Evolutionary conservation across 1,140 invertebrate species (phyloP).

Genomic region (Venustaconcha ellipsiformis): DNA sequence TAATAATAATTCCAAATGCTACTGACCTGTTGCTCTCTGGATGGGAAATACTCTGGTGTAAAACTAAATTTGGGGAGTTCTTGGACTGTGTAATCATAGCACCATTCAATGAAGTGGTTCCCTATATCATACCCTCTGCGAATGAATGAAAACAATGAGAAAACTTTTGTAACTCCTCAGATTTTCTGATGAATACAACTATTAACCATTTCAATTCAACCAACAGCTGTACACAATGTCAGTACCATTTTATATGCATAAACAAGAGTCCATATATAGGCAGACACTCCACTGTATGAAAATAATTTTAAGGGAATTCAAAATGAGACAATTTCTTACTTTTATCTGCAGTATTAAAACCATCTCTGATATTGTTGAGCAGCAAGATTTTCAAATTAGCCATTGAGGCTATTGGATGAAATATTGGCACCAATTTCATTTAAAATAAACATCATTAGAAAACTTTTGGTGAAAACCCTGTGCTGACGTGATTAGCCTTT

Average conservation of each 20-base stretch:
- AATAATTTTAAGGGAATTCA: too few relatives aligned
- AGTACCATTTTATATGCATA: neutral
- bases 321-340: neutral
- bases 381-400: too few relatives aligned
- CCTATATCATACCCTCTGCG: slow-evolving; percentile 91
- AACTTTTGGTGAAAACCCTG: too few relatives aligned
- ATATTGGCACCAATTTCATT: too few relatives aligned
- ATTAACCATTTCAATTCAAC: neutral
- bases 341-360: neutral
- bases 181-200: neutral
- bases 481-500: too few relatives aligned
- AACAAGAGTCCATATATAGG: too few relatives aligned
- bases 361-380: too few relatives aligned
- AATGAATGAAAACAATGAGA: slow-evolving; percentile 10
- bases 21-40: slow-evolving; percentile 83
- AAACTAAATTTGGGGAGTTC: slow-evolving; percentile 85
- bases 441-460: too few relatives aligned
- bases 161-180: neutral
- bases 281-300: too few relatives aligned
- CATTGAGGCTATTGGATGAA: too few relatives aligned
- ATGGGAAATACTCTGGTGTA: slow-evolving; percentile 78
- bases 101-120: slow-evolving; percentile 97
- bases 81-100: slow-evolving; percentile 86
- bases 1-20: too few relatives aligned
- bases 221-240: neutral